These are phyloP conservation scores for Podiceps cristatus DNA, from an alignment of 2,113 vertebrate species.

Conservation along the genomic window DNA sequence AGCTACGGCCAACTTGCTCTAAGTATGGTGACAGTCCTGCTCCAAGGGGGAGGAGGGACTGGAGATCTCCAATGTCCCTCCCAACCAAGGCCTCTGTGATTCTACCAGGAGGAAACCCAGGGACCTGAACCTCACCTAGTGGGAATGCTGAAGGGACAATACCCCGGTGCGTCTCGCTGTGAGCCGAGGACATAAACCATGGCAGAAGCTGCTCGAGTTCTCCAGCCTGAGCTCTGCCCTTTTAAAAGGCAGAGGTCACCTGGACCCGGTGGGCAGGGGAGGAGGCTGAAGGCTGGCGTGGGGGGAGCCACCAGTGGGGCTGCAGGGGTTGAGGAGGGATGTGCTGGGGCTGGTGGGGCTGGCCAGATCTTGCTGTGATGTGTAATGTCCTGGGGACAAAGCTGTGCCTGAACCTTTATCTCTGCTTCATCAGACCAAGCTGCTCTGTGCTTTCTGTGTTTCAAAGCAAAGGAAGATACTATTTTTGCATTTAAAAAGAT, in stretches of 20 bases:
- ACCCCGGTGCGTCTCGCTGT: not conserved
- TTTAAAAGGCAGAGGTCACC: not conserved
- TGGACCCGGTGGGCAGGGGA: not conserved
- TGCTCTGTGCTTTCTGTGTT: not conserved
- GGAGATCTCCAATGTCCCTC: not conserved
- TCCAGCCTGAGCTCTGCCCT: not conserved
- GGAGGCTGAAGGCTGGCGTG: not conserved
- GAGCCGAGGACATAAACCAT: accelerated
- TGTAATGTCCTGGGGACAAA: not conserved
- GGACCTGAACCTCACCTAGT: not conserved
- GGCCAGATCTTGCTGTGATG: not conserved
- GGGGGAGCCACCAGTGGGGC: not conserved
- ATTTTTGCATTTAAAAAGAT: not conserved
- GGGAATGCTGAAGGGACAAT: not conserved
- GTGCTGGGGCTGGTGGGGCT: not conserved
- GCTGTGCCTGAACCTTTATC: not conserved
- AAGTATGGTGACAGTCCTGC: not conserved
- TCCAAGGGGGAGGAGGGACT: not conserved
- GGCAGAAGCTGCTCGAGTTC: not conserved
- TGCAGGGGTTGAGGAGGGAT: not conserved
- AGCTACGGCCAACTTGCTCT: accelerated
- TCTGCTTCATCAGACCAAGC: not conserved
- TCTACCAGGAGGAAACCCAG: not conserved
- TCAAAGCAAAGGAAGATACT: not conserved
- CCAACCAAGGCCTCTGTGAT: not conserved